These are phyloP conservation scores for Pseudopleuronectes americanus DNA, from an alignment of 2,797 vertebrate species.

Conservation along the genomic window DNA sequence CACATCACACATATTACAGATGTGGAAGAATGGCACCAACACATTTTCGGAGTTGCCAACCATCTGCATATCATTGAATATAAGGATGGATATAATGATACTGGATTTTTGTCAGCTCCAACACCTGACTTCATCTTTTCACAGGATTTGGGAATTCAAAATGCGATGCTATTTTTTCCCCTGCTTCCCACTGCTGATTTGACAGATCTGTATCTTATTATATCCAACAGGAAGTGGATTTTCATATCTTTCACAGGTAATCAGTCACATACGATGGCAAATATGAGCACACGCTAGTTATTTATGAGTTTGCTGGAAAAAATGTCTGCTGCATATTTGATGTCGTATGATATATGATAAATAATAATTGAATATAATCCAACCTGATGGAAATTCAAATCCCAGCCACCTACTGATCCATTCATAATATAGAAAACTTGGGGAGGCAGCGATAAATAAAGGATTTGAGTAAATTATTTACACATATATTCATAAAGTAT, in stretches of 20 bases:
- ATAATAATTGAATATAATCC: slow-evolving; percentile 10
- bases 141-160: too few relatives aligned
- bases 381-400: slow-evolving; percentile 16
- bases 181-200: slow-evolving; percentile 8
- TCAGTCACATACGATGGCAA: neutral
- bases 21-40: slow-evolving; percentile 29
- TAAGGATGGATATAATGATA: slow-evolving; percentile 27
- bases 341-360: slow-evolving; percentile 2
- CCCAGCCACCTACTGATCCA: slow-evolving; percentile 5
- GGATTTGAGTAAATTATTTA: too few relatives aligned
- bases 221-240: slow-evolving; percentile 12
- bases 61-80: slow-evolving; percentile 48
- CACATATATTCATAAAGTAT: too few relatives aligned
- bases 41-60: slow-evolving; percentile 36
- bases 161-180: neutral
- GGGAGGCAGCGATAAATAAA: too few relatives aligned
- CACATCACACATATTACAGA: slow-evolving; percentile 21
- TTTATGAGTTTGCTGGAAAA: slow-evolving; percentile 4
- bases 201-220: slow-evolving; percentile 4
- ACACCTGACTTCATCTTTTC: too few relatives aligned
- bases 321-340: slow-evolving; percentile 30
- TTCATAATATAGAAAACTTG: slow-evolving; percentile 11
- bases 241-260: neutral
- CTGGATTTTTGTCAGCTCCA: neutral
- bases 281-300: too few relatives aligned